Conservation (phyloP, 1,140 invertebrate genomes). For the Pygmarrhopalites habei region DNA sequence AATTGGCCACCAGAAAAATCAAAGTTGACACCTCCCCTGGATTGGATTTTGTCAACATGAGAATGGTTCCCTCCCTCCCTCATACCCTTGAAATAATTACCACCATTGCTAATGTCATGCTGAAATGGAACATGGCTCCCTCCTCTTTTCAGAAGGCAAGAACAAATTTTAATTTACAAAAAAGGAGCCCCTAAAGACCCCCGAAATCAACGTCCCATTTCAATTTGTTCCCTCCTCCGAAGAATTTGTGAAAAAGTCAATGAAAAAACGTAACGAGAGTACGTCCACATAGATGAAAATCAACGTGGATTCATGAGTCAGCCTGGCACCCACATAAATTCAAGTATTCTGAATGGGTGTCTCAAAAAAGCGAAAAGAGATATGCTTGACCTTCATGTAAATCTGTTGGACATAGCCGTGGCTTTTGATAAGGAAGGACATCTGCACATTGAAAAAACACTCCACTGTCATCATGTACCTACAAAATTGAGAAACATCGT, state of each 20-base stretch:
- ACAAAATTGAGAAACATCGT: neutral
- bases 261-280: neutral
- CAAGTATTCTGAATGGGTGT: neutral
- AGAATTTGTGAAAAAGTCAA: neutral
- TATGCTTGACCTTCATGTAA: neutral
- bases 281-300: neutral
- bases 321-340: neutral
- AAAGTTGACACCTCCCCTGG: neutral
- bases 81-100: neutral
- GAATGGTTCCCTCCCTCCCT: constrained; percentile 55
- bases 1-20: constrained; percentile 41
- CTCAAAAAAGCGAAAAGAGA: neutral
- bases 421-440: too few species aligned
- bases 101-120: neutral
- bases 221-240: neutral
- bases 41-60: constrained; percentile 48
- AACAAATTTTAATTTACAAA: neutral
- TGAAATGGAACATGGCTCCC: neutral
- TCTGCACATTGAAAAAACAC: neutral
- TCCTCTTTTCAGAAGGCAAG: neutral
- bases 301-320: neutral
- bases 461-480: neutral
- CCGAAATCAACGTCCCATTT: neutral
- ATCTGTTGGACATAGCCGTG: neutral
- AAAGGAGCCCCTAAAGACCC: neutral